Conservation (phyloP, 1,140 invertebrate species). For the Scaptodrosophila lebanonensis region DNA sequence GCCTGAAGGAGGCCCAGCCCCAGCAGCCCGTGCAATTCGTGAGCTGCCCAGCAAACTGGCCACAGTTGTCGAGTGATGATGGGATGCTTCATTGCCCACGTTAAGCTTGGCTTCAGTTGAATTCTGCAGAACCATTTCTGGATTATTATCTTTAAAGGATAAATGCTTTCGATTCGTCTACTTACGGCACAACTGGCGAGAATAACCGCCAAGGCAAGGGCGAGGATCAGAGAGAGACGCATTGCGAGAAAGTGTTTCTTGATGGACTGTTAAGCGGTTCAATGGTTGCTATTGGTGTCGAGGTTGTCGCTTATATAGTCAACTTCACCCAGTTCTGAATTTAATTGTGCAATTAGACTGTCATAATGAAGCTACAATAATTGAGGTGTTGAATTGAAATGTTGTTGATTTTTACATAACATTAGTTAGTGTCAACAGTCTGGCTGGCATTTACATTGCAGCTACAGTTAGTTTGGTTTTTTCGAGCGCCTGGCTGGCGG, state of each 20-base stretch:
- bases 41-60: background rate
- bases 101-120: slow-evolving; percentile 12
- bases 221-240: slow-evolving; percentile 46
- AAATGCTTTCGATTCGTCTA: no score
- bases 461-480: no score
- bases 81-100: background rate
- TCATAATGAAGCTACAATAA: slow-evolving; percentile 50
- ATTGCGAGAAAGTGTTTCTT: no score
- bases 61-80: slow-evolving; percentile 22
- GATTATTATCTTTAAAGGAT: no score
- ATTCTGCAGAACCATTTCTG: slow-evolving; percentile 34
- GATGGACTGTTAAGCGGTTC: slow-evolving; percentile 11
- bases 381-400: slow-evolving; percentile 34
- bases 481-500: no score
- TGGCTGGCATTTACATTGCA: no score
- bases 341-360: slow-evolving; percentile 29
- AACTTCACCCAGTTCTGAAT: background rate
- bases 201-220: slow-evolving; percentile 37
- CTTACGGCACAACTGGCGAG: slow-evolving; percentile 25
- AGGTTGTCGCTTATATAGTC: slow-evolving; percentile 43
- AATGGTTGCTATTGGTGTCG: slow-evolving; percentile 49
- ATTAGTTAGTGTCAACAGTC: slow-evolving; percentile 8
- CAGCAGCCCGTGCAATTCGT: slow-evolving; percentile 1
- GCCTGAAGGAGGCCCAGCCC: slow-evolving; percentile 15
- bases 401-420: slow-evolving; percentile 9